A percentile compares a stretch with the other conserved stretches of the same genome.
phyloP scores from a whole-genome alignment of 2,888 invertebrate genomes.

The Lasioglossum leucozonium region DNA sequence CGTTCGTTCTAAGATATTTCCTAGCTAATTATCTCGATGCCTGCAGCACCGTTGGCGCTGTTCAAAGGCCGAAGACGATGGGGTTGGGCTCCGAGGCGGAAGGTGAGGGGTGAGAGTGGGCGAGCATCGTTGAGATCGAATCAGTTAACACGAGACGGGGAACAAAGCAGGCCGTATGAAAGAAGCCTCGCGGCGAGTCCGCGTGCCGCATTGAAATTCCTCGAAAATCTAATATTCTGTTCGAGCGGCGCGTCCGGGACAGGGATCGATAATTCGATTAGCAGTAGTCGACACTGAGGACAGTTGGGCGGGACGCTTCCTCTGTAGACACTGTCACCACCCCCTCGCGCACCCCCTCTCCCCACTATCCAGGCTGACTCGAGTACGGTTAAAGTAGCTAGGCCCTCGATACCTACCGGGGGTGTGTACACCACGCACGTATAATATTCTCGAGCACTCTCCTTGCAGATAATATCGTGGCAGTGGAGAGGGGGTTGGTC shows the following conservation, averaged over 20 bases:
- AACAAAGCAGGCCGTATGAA: slow-evolving; percentile 42
- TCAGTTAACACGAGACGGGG: slow-evolving; percentile 19
- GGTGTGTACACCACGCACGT: slow-evolving; percentile 73
- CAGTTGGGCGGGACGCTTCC: slow-evolving; percentile 64
- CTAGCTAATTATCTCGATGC: background rate
- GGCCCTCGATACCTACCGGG: slow-evolving; percentile 50
- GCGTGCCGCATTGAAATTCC: slow-evolving; percentile 71
- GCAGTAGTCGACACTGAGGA: slow-evolving; percentile 74
- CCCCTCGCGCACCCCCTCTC: slow-evolving; percentile 1
- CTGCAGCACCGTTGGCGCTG: background rate
- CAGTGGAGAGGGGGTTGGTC: slow-evolving; percentile 29
- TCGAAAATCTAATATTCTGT: slow-evolving; percentile 76
- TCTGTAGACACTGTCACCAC: slow-evolving; percentile 36
- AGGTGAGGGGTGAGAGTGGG: too few species aligned
- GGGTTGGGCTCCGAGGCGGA: background rate
- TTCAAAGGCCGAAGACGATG: slow-evolving; percentile 3
- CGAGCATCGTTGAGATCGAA: background rate
- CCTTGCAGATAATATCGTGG: slow-evolving; percentile 79
- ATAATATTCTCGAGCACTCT: slow-evolving; percentile 81
- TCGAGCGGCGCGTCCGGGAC: slow-evolving; percentile 48
- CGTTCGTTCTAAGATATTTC: background rate
- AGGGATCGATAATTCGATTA: slow-evolving; percentile 81
- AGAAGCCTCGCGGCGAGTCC: slow-evolving; percentile 51
- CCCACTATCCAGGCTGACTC: slow-evolving; percentile 27
- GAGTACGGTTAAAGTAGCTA: slow-evolving; percentile 71